These are phyloP conservation scores for Acromyrmex charruanus DNA, from an alignment of 1,140 invertebrate genomes.

Conservation along the genomic window DNA sequence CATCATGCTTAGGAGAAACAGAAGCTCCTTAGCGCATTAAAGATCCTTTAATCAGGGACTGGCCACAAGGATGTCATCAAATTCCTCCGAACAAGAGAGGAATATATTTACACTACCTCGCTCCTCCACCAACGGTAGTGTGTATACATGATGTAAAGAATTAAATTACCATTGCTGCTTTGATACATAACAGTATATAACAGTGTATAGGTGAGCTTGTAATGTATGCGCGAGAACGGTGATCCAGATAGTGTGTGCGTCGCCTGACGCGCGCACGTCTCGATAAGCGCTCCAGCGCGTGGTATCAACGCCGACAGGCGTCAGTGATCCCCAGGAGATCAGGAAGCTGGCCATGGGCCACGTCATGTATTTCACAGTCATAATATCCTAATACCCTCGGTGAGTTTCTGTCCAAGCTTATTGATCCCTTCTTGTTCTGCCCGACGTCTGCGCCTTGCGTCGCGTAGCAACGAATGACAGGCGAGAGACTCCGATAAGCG, in stretches of 20 bases:
- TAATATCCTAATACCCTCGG: constrained; percentile 70
- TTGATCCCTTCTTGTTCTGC: neutral
- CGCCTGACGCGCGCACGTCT: neutral
- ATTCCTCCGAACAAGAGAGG: too few relatives aligned
- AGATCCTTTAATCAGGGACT: too few relatives aligned
- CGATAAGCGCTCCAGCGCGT: constrained; percentile 16
- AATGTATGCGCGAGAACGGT: neutral
- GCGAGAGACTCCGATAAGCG: neutral
- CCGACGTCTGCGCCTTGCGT: neutral
- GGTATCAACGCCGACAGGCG: constrained; percentile 66
- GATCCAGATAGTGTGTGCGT: neutral
- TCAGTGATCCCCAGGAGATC: constrained; percentile 74
- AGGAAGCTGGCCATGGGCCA: constrained; percentile 49
- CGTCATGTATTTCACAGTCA: constrained; percentile 25
- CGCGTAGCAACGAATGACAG: neutral
- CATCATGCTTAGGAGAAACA: too few relatives aligned
- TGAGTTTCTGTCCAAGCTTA: constrained; percentile 60
- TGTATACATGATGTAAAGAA: too few relatives aligned
- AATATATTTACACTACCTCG: too few relatives aligned
- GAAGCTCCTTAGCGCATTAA: too few relatives aligned
- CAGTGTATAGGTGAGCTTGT: too few relatives aligned
- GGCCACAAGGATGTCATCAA: too few relatives aligned
- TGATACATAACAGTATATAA: too few relatives aligned
- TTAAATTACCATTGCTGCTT: too few relatives aligned
- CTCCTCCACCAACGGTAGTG: too few relatives aligned